Percentiles rank a stretch among this genome's conserved stretches.
phyloP scores from a whole-genome alignment of 37 sponge, comb jelly and placozoan genomes.

The Beroe forskalii region DNA sequence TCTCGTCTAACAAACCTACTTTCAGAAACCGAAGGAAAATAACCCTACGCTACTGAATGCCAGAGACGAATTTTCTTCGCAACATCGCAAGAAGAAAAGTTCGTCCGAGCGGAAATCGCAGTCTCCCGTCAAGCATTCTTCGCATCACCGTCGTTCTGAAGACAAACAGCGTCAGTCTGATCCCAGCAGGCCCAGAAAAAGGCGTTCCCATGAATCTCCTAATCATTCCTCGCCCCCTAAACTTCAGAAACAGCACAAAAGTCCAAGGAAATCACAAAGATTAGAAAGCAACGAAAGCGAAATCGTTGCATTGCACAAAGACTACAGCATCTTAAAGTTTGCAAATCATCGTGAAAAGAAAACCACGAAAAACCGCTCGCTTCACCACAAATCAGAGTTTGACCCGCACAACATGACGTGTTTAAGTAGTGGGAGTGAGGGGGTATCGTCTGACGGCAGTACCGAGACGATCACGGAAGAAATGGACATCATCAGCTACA shows the following conservation, averaged over 20 bases:
- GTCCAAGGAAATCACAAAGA: neutral
- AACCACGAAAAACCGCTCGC: neutral
- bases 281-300: neutral
- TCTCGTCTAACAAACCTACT: too few species aligned
- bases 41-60: slow-evolving; percentile 1
- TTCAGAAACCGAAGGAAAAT: slow-evolving; percentile 59
- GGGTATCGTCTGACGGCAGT: neutral
- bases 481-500: slow-evolving; percentile 31
- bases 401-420: slow-evolving; percentile 13
- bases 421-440: slow-evolving; percentile 18
- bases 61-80: neutral
- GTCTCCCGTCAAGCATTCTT: neutral
- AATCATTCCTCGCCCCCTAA: neutral
- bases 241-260: slow-evolving; percentile 18
- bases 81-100: neutral
- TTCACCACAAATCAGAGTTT: slow-evolving; percentile 7
- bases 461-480: neutral
- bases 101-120: neutral
- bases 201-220: neutral
- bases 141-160: too few species aligned
- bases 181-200: neutral
- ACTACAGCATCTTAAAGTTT: slow-evolving; percentile 44
- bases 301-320: slow-evolving; percentile 48
- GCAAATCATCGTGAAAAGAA: neutral
- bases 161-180: neutral